A percentile compares a stretch with the other conserved stretches of the same genome.
Evolutionary conservation across 1,140 invertebrate species (phyloP).

Genomic region (Heliconius hewitsoni): DNA sequence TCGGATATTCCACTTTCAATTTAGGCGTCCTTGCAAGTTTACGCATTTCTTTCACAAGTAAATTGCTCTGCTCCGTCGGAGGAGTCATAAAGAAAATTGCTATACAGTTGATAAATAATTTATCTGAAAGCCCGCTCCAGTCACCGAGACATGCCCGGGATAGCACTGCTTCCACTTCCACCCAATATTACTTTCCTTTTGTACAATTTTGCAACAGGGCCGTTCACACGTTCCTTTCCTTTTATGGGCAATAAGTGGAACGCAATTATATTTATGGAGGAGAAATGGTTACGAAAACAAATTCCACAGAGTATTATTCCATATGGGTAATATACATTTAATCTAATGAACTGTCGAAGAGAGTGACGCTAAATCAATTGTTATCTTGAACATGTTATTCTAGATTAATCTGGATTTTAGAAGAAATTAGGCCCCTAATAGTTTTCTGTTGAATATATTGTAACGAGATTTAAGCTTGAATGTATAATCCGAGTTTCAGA

Average conservation of each 20-base stretch:
- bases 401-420: no score
- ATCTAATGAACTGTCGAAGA: slow-evolving; percentile 50
- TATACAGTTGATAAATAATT: slow-evolving; percentile 82
- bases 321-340: slow-evolving; percentile 51
- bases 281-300: slow-evolving; percentile 76
- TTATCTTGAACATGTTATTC: neutral
- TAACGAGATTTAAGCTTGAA: neutral
- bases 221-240: slow-evolving; percentile 78
- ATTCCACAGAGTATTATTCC: slow-evolving; percentile 70
- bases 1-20: slow-evolving; percentile 70
- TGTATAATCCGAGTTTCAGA: neutral
- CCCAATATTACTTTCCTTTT: slow-evolving; percentile 81
- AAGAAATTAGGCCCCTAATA: no score
- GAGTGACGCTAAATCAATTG: neutral
- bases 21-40: slow-evolving; percentile 76
- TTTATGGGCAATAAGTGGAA: slow-evolving; percentile 81
- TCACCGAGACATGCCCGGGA: slow-evolving; percentile 73
- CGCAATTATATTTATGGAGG: slow-evolving; percentile 80
- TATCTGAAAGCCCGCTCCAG: slow-evolving; percentile 79
- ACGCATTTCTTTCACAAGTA: slow-evolving; percentile 78
- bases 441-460: neutral
- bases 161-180: slow-evolving; percentile 73
- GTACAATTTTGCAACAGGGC: slow-evolving; percentile 78
- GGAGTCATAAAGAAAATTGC: slow-evolving; percentile 82
- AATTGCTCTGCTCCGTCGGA: slow-evolving; percentile 79